Evolutionary conservation across 2,888 invertebrate species (phyloP).

Genomic region (Cerceris rybyensis): DNA sequence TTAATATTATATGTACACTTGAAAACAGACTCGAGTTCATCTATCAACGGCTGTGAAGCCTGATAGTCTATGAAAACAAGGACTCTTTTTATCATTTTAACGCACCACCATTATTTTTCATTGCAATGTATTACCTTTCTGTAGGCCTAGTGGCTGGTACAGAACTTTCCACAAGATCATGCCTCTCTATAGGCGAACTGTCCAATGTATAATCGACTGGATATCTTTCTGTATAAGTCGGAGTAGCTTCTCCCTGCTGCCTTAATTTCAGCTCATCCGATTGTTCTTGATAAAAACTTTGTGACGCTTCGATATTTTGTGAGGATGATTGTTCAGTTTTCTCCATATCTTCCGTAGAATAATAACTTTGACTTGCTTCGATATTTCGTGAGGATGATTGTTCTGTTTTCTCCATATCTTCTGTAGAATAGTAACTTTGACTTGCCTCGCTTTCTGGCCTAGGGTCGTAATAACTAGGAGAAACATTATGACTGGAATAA

Average conservation of each 20-base stretch:
- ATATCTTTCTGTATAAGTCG: conserved; percentile 77
- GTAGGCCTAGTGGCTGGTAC: conserved; percentile 76
- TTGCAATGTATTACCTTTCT: conserved; percentile 76
- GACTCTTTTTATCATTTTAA: conserved; percentile 32
- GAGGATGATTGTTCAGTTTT: conserved; percentile 71
- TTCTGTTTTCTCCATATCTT: conserved; percentile 71
- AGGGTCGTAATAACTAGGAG: conserved; percentile 76
- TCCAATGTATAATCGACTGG: conserved; percentile 77
- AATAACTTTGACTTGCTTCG: conserved; percentile 74
- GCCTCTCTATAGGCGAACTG: conserved; percentile 78
- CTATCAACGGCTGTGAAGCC: conserved; percentile 48
- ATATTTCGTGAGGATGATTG: conserved; percentile 74
- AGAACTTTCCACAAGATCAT: conserved; percentile 79
- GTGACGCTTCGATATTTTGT: conserved; percentile 77
- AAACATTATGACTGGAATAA: conserved; percentile 73
- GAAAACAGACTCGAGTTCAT: conserved; percentile 67
- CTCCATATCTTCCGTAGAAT: conserved; percentile 74
- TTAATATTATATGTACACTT: conserved; percentile 76
- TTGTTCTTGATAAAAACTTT: conserved; percentile 77
- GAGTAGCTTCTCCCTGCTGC: conserved; percentile 77
- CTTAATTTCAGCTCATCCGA: conserved; percentile 70
- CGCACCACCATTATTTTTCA: conserved; percentile 36
- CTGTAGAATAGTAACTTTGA: conserved; percentile 77
- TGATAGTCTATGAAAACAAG: conserved; percentile 55
- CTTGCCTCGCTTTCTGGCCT: conserved; percentile 77